Evolutionary conservation across 2,797 vertebrate species (phyloP), one percentile per base, ranked within the genome.

Genomic region (Nothura maculosa): DNA sequence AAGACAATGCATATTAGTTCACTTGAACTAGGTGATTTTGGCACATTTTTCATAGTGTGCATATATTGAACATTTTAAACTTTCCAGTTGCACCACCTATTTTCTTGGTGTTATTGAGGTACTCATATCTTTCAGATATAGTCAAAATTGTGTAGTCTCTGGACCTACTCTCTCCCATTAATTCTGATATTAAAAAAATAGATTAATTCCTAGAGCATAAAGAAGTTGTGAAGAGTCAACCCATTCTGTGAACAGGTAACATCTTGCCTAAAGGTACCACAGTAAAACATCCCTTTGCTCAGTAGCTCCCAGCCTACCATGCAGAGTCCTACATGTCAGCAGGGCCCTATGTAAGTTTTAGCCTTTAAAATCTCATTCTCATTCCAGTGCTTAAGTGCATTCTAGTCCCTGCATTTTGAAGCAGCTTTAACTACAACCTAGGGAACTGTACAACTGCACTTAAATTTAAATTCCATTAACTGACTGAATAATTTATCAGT

Each of bases 401-500:
- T 64, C 69, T 34, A 52, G 67, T 57, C 43, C 43, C 22, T 68
- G 47, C 69, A 36, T 89, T 84, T 78, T 78, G 85, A 76, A 75
- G 15, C 40, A 79, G 12, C 32, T 61, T 27, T 58, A 84, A 47
- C 55, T 87, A 40, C 42, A 89, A 47, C 48, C 80, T 68, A 34
- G 72, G 60, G 77, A 50, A 48, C 72, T 74, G 48, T 76, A 79
- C 43, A 66, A 84, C n/a, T 84, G 70, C 78, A 86, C 54, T 94
- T 78, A 70, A 83, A 93, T 67, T 83, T 79, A 81, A 74, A 85
- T 84, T 38, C 63, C 75, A 79, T 76, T 90, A 81, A 57, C 32
- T 54, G 54, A 81, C 55, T 84, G 86, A 94, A 94, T 92, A 93
- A 90, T 92, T 94, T 87, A 90, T 87, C 47, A 62, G 22, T 21